Base-by-base conservation (phyloP, 2,113 vertebrate genomes). In the Vulpes ferrilata region DNA sequence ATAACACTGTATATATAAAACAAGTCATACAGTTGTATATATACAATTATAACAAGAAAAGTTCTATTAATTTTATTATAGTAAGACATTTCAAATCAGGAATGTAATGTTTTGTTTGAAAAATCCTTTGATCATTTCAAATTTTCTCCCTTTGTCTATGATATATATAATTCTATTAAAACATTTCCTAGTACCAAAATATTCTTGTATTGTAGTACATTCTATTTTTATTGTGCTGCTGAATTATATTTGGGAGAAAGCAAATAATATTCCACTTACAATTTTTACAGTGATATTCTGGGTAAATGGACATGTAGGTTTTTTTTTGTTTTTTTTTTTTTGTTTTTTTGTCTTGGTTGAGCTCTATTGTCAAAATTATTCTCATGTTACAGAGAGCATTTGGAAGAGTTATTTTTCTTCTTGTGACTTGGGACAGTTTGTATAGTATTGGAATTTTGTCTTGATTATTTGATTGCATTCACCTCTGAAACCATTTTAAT, bases 11-110 rank as follows among this genome's bases (percentile, higher is more conserved):
- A 48, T 48, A n/a, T 69, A 23, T 51, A 53, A 71, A 78, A 55
- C 55, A 43, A 81, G 53, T 5, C 15, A 25, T 38, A 65, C 27
- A 71, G 2, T 16, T 83, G 7, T 51, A 51, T 71, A 32, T 82
- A 27, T 79, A 65, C 59, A 67, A 73, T 88, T 69, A 57, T 20
- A 92, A 35, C 60, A 69, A 64, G 35, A 71, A 92, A 32, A 2
- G 38, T 89, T 95, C 60, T 83, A 59, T 93, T 91, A 89, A 81
- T 85, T 95, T 69, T 90, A 65, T 76, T 87, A 35, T 22, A 80
- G 5, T 60, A 85, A 76, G 30, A 84, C 11, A 87, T 90, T 94
- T 92, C 60, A 81, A 76, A 86, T 82, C 17, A 55, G 43, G 3
- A 80, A 38, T 79, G 1, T 80, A 69, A 59, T 48, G 1, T 90